A percentile compares a stretch with the other conserved stretches of the same genome.
Conservation (phyloP, 2,113 vertebrate genomes). For the Tenebrosternarchus preto region DNA sequence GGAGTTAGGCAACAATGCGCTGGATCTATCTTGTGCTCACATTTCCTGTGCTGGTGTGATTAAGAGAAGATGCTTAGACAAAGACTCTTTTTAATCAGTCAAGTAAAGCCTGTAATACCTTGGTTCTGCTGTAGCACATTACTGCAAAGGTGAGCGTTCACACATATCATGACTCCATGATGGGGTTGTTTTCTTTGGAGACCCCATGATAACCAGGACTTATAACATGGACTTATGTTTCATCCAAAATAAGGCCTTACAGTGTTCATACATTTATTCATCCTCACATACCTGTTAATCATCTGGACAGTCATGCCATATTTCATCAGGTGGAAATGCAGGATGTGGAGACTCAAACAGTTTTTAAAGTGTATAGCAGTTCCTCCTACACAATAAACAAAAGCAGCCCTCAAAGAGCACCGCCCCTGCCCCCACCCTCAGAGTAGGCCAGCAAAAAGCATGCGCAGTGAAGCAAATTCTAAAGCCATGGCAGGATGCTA, state of each 20-base stretch:
- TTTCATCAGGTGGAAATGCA: constrained; percentile 23
- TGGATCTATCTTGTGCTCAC: neutral
- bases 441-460: too few species aligned
- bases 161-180: neutral
- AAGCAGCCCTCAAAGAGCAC: too few species aligned
- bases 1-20: neutral
- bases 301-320: constrained; percentile 16
- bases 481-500: too few species aligned
- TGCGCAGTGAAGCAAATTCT: too few species aligned
- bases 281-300: constrained; percentile 21
- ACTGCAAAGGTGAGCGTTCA: constrained; percentile 28
- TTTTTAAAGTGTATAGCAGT: constrained; percentile 31
- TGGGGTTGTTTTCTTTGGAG: neutral
- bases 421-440: too few species aligned
- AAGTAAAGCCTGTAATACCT: constrained; percentile 7
- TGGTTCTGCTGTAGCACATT: constrained; percentile 32
- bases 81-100: constrained; percentile 7
- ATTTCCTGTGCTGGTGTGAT: too few species aligned
- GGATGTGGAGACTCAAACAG: constrained; percentile 33
- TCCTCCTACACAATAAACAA: too few species aligned
- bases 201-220: constrained; percentile 18
- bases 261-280: constrained; percentile 21
- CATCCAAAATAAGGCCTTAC: constrained; percentile 30
- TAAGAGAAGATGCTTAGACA: neutral
- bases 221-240: constrained; percentile 32